phyloP scores from a whole-genome alignment of 2,113 vertebrate genomes.

The Lonchura striata region DNA sequence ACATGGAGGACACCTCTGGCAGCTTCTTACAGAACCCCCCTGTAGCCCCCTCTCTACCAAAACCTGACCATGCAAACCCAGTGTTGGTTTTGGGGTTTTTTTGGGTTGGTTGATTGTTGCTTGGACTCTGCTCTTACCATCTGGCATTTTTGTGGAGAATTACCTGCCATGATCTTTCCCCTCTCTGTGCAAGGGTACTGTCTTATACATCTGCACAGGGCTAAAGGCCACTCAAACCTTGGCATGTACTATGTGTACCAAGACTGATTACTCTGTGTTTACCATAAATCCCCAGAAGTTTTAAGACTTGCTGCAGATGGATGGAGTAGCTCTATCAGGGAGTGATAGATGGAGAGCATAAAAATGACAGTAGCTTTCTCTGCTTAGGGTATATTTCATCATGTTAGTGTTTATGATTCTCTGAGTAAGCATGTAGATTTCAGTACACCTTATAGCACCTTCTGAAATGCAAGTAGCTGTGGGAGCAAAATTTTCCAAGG shows the following conservation, averaged over 20 bases:
- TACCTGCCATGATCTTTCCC: neutral
- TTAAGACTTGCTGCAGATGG: neutral
- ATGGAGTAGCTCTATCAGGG: neutral
- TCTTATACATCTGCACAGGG: neutral
- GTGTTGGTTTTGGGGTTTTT: neutral
- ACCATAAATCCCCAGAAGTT: neutral
- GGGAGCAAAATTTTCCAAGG: neutral
- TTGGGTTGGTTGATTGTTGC: neutral
- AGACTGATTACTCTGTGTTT: neutral
- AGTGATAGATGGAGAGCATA: neutral
- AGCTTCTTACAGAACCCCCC: neutral
- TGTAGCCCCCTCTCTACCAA: rapidly evolving
- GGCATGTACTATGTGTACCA: rapidly evolving
- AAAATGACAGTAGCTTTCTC: neutral
- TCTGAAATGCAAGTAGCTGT: neutral
- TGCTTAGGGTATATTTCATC: neutral
- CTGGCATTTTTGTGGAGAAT: neutral
- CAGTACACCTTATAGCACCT: neutral
- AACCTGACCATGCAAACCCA: neutral
- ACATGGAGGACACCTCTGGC: neutral
- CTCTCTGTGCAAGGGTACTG: neutral
- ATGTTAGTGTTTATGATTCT: neutral
- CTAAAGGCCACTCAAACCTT: neutral
- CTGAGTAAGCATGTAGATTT: neutral
- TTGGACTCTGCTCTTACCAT: neutral